A percentile compares a stretch with the other conserved stretches of the same genome.
phyloP scores from a whole-genome alignment of 2,113 vertebrate species.

The Azemiops feae region DNA sequence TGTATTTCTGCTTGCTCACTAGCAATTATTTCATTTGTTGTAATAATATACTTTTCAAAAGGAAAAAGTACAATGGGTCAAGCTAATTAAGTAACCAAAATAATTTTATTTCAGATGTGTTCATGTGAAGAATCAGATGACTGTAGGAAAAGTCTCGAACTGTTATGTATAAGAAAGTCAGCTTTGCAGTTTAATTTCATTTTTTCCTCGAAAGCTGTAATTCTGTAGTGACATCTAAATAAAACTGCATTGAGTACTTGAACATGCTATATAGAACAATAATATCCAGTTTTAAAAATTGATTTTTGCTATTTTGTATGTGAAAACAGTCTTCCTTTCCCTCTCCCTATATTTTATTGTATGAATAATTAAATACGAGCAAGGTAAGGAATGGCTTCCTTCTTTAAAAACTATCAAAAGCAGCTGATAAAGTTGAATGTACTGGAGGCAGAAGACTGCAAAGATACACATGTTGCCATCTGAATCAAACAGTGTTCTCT shows the following conservation, averaged over 20 bases:
- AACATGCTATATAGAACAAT: not conserved
- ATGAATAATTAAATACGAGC: not conserved
- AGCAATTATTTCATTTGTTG: not conserved
- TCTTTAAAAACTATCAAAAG: slow-evolving; percentile 26
- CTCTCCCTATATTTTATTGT: not conserved
- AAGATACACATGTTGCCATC: not conserved
- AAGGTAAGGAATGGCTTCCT: not conserved
- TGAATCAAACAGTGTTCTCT: not conserved
- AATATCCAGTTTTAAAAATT: slow-evolving; percentile 1
- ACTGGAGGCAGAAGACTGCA: slow-evolving; percentile 16
- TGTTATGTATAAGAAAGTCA: not conserved
- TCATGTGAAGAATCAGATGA: not conserved
- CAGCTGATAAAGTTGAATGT: not conserved
- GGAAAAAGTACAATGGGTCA: not conserved
- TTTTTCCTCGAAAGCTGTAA: not conserved
- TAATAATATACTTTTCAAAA: not conserved
- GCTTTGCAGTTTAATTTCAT: not conserved
- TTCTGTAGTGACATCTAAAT: not conserved
- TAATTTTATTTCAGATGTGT: not conserved
- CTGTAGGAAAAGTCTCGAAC: not conserved
- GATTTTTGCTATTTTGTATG: not conserved
- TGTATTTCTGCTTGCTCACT: too few species aligned
- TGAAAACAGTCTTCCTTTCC: not conserved
- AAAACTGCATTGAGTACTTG: not conserved
- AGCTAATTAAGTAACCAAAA: not conserved